Conservation (phyloP, 2,797 vertebrate species). For the Tragelaphus oryx region DNA sequence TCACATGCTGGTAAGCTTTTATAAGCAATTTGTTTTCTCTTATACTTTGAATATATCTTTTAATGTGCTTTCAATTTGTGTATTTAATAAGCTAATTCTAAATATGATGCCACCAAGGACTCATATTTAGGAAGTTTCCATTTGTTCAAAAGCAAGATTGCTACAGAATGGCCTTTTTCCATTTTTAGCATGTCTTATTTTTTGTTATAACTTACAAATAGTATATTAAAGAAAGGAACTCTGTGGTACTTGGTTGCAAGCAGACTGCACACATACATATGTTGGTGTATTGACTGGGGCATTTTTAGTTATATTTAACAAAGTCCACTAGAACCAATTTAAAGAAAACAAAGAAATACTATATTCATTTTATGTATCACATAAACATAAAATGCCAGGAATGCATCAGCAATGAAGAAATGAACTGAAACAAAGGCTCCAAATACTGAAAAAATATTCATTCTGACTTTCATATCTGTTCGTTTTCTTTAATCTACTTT, state of each 20-base stretch:
- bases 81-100: neutral
- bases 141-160: neutral
- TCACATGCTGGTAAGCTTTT: neutral
- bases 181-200: neutral
- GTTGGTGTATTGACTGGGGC: neutral
- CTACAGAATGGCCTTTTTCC: neutral
- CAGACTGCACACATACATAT: neutral
- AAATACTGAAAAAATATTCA: neutral
- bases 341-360: neutral
- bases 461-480: neutral
- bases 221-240: neutral
- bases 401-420: neutral
- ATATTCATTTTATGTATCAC: neutral
- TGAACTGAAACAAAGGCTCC: neutral
- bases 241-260: neutral
- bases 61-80: neutral
- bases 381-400: neutral
- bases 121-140: neutral
- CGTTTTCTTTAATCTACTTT: neutral
- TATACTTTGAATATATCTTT: neutral
- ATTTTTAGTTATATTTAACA: neutral
- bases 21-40: constrained; percentile 33
- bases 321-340: neutral
- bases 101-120: neutral
- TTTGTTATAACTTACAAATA: neutral